Evolutionary conservation across 2,888 invertebrate genomes (phyloP), one percentile per base, ranked within the genome.

Genomic region (Lordiphosa fenestrarum): DNA sequence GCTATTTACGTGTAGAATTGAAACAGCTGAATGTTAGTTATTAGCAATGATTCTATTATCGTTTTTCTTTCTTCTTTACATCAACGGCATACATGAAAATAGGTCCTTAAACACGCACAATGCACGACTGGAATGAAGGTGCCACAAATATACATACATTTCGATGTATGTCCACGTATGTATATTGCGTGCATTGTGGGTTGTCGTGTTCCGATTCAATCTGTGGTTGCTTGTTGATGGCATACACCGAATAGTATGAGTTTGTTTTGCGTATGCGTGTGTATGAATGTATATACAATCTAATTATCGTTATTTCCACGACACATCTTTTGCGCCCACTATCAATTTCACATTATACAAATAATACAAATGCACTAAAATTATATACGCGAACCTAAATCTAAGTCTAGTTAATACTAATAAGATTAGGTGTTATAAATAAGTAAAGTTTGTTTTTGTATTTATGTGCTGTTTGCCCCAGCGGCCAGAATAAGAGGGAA

Each of bases 301-400:
- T 69, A 50, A 69, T 65, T 66, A 61, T 71, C 70, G 53, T 53
- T 68, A 52, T 57, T 40, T 65, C 35, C 53, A 59, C 53, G 53
- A 57, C 70, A 59, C 58, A 56, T 64, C 47, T 61, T 53, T 39
- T 51, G 35, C 30, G 68, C 65, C 58, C 50, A 57, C 53, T 64
- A 48, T 50, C 40, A 62, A 71, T 53, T 66, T 74, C 64, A 62
- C 59, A 74, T 84, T 73, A 76, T 85, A 87, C 77, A 87, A 87
- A 85, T 87, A 81, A 85, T 86, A 86, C 73, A 86, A 87, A 86
- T 87, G 84, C 71, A 73, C 59, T 61, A 59, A 53, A 46, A 61
- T 54, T 65, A 65, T 63, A 66, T 67, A 55, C 63, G 52, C 55
- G 63, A 81, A 62, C 59, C 65, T 67, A 71, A 67, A 65, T 30